Evolutionary conservation across 2,888 invertebrate genomes (phyloP).

Genomic region (Blastobasis lacticolella): DNA sequence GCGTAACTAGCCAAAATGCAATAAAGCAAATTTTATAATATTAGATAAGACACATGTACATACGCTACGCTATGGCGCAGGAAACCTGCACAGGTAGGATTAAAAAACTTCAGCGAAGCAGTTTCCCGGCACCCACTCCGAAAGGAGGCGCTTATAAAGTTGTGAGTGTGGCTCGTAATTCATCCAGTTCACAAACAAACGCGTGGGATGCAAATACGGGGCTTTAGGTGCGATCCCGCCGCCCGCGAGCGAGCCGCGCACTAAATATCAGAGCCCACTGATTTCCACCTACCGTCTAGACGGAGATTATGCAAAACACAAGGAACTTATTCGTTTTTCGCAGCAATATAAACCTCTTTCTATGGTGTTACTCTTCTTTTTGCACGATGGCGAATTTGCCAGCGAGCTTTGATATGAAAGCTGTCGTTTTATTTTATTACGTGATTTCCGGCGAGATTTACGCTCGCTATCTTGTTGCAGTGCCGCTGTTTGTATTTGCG

Average conservation of each 20-base stretch:
- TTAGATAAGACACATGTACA: no score
- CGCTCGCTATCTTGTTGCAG: constrained; percentile 33
- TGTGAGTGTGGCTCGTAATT: constrained; percentile 44
- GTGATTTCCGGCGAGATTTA: constrained; percentile 35
- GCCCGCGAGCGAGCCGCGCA: constrained; percentile 16
- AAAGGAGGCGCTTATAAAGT: constrained; percentile 36
- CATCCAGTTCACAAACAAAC: constrained; percentile 40
- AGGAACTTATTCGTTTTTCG: constrained; percentile 52
- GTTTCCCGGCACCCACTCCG: constrained; percentile 31
- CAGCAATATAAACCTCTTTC: constrained; percentile 15
- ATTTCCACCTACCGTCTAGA: constrained; percentile 64
- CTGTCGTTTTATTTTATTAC: constrained; percentile 48
- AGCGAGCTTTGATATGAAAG: constrained; percentile 42
- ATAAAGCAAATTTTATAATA: no score
- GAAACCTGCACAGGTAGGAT: constrained; percentile 20
- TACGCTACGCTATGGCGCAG: no score
- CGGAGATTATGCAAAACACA: constrained; percentile 65
- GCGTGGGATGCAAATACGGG: constrained; percentile 41
- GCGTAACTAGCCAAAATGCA: no score
- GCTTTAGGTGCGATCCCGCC: constrained; percentile 17
- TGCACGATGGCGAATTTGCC: constrained; percentile 47
- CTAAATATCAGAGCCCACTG: constrained; percentile 40
- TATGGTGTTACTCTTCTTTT: constrained; percentile 31
- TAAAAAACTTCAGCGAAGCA: constrained; percentile 24
- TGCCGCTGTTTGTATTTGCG: constrained; percentile 32